Base-by-base conservation (phyloP, 2,888 invertebrate species). In the Cetonia aurata region DNA sequence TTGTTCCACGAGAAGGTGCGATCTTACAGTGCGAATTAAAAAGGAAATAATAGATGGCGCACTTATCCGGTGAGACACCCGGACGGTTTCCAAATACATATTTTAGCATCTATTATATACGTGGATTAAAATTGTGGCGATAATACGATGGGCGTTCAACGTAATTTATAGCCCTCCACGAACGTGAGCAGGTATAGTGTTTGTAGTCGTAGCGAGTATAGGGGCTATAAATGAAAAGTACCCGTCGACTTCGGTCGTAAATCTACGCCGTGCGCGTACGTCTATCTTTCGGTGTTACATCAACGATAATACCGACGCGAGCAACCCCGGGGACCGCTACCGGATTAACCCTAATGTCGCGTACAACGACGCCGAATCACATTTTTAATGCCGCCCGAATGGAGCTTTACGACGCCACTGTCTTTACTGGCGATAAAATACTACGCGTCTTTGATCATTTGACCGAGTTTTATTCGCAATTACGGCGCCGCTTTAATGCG, bases 401-500 rank as follows among this genome's bases (percentile, higher is more conserved):
- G 59, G 59, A 44, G 48, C 25, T 62, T 62, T 62, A 62, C 62
- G 62, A 62, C 48, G 37, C 62, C 48, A 50, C 48, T 62, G 62
- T 48, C 62, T 62, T 62, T 62, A 62, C 33, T 62, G 37, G 48
- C 62, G 50, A 62, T 62, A 62, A 62, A 62, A 62, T 50, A 62
- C 15, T 48, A 33, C 48, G 48, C 50, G 62, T 62, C 48, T 62
- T 62, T 62, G 62, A 62, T 62, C 62, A 62, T 62, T 62, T 62
- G 50, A 62, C 62, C 62, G 50, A 48, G 62, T 62, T 62, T 62
- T 62, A 62, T 48, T 62, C 48, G 62, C 62, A 62, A 62, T 62
- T 62, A 50, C 62, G 57, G 48, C 37, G 37, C 25, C 19, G 46
- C 19, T 62, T 48, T 62, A 62, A 62, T 62, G 62, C 59, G 44